These are phyloP conservation scores for Calliopsis andreniformis DNA, from an alignment of 1,140 invertebrate species.

Conservation along the genomic window DNA sequence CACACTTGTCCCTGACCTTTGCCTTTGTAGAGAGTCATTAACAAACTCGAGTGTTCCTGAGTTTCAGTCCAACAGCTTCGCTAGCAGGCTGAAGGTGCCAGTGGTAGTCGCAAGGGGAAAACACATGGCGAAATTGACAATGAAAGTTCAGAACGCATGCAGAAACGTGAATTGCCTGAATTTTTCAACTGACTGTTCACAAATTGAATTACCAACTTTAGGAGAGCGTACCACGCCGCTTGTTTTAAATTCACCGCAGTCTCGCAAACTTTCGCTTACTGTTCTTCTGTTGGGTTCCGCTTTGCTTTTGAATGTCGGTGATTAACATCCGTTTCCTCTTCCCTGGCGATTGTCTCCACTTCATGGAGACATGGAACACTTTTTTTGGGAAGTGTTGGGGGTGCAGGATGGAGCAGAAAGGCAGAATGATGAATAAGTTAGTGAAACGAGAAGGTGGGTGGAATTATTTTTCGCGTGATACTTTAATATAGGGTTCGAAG, in stretches of 20 bases:
- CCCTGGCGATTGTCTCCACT: not conserved
- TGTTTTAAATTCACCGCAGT: constrained; percentile 56
- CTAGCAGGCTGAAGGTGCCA: not conserved
- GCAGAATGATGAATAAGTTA: no score
- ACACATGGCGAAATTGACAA: constrained; percentile 27
- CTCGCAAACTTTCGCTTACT: constrained; percentile 24
- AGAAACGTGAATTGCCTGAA: constrained; percentile 36
- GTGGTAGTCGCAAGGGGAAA: not conserved
- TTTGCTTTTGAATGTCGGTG: constrained; percentile 56
- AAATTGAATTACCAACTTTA: constrained; percentile 59
- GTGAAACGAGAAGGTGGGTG: no score
- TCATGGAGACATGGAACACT: not conserved
- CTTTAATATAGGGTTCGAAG: no score
- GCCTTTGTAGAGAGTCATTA: not conserved
- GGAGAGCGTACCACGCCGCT: constrained; percentile 14
- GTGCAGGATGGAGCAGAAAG: no score
- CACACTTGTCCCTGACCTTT: no score
- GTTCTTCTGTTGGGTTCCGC: constrained; percentile 1
- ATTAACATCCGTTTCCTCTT: constrained; percentile 50
- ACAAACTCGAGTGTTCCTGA: not conserved
- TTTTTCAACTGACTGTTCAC: constrained; percentile 28
- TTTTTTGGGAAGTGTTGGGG: no score
- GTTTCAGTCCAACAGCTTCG: no score
- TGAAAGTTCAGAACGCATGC: constrained; percentile 12
- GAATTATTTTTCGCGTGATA: no score